Evolutionary conservation across 2,113 vertebrate species (phyloP), one percentile per base, ranked within the genome.

Genomic region (Capreolus pygargus): DNA sequence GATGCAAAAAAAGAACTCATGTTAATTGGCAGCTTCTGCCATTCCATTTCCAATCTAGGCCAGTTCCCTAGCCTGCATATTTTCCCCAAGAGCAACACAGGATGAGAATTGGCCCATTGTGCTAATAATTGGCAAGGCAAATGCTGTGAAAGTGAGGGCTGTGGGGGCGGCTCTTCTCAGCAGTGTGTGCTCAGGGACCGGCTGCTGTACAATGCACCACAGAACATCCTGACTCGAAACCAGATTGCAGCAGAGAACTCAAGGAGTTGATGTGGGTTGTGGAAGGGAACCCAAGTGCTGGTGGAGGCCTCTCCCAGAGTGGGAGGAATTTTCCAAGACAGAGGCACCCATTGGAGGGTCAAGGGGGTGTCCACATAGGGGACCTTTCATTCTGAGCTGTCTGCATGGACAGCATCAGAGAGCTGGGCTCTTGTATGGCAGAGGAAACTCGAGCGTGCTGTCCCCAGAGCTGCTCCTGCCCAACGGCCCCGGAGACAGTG

Each of bases 21-120:
- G 95, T 60, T 97, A 94, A 98, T 96, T 94, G 97, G 89, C 92
- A 89, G 39, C 93, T 97, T 98, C 79, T 93, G 67, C 95, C 96
- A 90, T 96, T 98, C 90, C 92, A 96, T 94, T 97, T 98, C 92
- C 85, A 97, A 98, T 97, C 94, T 96, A 98, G 98, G 98, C 96
- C 97, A 96, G 92, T 94, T 98, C 97, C 96, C 95, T 52, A 98
- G 98, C 81, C 84, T 97, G 64, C 57, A 76, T 92, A 89, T 96
- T 97, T 85, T 95, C 90, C 97, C 97, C 94, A 96, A 97, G 97
- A 98, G 95, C 90, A 60, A 50, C 81, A 84, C 92, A 89, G 92
- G 97, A 97, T 92, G 95, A 93, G 95, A 98, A 97, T 88, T 89
- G 96, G 97, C 90, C 96, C 95, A 97, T 96, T 97, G 97, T 98